These are phyloP conservation scores for Phenacoccus solenopsis DNA, from an alignment of 1,140 invertebrate species.

Conservation along the genomic window DNA sequence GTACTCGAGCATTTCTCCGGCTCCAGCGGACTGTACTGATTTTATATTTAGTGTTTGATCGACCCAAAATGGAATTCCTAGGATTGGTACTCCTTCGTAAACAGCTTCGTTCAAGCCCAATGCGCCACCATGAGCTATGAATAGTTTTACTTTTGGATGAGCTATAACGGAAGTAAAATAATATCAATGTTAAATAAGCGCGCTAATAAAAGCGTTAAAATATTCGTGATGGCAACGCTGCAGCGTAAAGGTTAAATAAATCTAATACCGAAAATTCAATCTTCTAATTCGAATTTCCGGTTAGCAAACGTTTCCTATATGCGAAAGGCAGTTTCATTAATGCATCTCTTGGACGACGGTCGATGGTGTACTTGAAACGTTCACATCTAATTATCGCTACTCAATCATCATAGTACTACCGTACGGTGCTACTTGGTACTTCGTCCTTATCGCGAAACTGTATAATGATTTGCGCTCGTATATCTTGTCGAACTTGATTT, in stretches of 20 bases:
- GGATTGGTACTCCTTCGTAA: slow-evolving; percentile 38
- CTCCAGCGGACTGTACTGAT: neutral
- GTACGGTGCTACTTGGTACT: neutral
- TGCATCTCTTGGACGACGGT: neutral
- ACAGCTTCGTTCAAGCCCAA: slow-evolving; percentile 38
- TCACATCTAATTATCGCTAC: neutral
- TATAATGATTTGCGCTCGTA: neutral
- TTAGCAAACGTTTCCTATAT: neutral
- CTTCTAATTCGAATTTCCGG: neutral
- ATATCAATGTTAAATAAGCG: no score
- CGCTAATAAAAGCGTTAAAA: no score
- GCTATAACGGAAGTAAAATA: slow-evolving; percentile 25
- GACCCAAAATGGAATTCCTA: slow-evolving; percentile 41
- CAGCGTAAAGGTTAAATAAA: no score
- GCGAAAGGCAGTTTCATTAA: neutral
- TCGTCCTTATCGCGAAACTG: neutral
- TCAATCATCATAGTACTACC: neutral
- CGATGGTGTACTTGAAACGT: neutral
- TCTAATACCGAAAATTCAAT: neutral
- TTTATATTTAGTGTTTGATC: slow-evolving; percentile 41
- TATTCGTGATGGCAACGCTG: no score
- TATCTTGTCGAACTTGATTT: neutral
- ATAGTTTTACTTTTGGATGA: slow-evolving; percentile 35
- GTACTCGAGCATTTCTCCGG: neutral
- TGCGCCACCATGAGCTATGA: slow-evolving; percentile 40